These are phyloP conservation scores for Metallyticus violacea DNA, from an alignment of 2,888 invertebrate species.

Conservation along the genomic window DNA sequence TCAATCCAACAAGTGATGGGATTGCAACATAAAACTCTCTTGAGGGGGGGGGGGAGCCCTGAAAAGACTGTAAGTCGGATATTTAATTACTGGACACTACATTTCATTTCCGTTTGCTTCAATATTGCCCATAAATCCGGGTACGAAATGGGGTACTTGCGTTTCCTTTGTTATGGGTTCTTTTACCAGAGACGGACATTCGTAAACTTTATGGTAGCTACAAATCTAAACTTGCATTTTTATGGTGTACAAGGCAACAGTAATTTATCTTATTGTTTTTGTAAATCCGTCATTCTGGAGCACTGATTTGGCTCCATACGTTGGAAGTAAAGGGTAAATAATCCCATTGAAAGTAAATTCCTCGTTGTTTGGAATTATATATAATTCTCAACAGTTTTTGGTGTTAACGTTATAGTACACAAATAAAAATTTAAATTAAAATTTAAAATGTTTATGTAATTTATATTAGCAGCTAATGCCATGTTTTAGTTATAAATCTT, in stretches of 20 bases:
- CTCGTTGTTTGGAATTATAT: no score
- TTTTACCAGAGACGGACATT: not conserved
- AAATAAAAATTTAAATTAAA: no score
- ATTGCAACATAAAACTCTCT: not conserved
- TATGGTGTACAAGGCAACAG: not conserved
- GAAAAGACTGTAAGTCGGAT: not conserved
- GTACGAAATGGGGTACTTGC: not conserved
- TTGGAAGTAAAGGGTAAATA: no score
- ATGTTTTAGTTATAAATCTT: no score
- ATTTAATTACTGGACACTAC: not conserved
- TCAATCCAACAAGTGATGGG: not conserved
- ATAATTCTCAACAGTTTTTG: no score
- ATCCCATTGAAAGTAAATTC: no score
- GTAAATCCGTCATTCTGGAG: no score
- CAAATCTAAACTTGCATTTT: not conserved
- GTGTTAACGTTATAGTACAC: no score
- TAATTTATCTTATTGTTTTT: not conserved
- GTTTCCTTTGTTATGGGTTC: not conserved
- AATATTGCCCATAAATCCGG: not conserved
- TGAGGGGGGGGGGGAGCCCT: no score
- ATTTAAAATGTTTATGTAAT: no score
- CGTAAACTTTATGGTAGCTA: not conserved
- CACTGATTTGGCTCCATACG: no score
- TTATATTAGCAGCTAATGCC: no score
- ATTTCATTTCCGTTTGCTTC: not conserved